These are phyloP conservation scores for Loris lydekkerianus DNA, from an alignment of 2,797 vertebrate species.

Conservation along the genomic window DNA sequence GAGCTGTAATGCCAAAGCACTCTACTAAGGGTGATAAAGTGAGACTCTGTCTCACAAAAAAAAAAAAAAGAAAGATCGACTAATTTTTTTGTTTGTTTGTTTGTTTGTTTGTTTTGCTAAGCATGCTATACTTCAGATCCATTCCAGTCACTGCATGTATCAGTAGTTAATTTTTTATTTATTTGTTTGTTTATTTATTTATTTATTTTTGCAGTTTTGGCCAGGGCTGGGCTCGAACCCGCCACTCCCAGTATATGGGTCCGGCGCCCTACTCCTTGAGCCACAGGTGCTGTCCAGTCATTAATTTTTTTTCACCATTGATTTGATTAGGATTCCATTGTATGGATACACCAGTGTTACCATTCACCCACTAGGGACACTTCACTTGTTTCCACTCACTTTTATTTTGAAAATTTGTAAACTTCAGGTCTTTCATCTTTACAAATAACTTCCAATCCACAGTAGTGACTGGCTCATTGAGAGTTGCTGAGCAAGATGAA, in stretches of 20 bases:
- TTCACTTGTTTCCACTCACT: background rate
- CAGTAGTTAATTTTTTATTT: background rate
- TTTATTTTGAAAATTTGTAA: constrained; percentile 17
- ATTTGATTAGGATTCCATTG: background rate
- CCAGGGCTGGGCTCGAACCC: no score
- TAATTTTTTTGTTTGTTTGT: background rate
- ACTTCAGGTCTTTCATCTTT: background rate
- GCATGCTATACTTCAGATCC: background rate
- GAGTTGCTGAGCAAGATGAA: background rate
- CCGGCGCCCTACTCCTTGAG: no score
- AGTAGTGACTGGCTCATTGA: background rate
- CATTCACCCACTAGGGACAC: background rate
- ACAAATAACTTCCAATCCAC: background rate
- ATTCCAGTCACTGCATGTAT: background rate
- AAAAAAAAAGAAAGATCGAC: no score
- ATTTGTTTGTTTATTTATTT: background rate
- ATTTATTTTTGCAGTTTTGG: no score
- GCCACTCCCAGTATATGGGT: no score
- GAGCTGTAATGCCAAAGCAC: no score
- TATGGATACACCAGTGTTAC: background rate
- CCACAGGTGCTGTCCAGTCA: background rate
- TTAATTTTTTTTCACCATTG: background rate
- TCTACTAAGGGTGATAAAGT: no score
- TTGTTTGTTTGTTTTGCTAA: background rate
- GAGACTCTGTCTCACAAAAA: no score